Evolutionary conservation across 2,888 invertebrate genomes (phyloP).

Genomic region (Hyposoter didymator): DNA sequence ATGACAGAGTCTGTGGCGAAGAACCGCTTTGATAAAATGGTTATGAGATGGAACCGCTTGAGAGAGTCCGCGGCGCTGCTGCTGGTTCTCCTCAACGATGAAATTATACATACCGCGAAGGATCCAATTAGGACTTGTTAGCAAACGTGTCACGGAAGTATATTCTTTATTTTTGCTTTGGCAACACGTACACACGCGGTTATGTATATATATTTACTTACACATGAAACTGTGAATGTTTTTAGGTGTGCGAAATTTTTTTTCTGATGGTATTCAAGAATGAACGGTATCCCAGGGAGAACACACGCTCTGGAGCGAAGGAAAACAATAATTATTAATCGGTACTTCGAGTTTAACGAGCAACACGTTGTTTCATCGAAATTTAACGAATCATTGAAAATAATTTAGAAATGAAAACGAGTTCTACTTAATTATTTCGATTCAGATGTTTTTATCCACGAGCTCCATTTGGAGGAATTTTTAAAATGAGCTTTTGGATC

Average conservation of each 20-base stretch:
- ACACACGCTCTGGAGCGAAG: not conserved
- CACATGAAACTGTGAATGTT: not conserved
- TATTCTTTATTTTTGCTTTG: constrained; percentile 48
- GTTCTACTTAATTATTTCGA: not conserved
- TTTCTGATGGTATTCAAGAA: not conserved
- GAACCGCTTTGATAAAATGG: constrained; percentile 7
- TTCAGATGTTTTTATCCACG: not conserved
- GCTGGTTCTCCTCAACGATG: constrained; percentile 43
- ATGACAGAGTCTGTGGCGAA: not conserved
- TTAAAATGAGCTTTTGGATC: not conserved
- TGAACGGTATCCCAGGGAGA: not conserved
- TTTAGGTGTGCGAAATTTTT: not conserved
- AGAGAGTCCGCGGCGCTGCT: constrained; percentile 37
- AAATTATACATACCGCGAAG: constrained; percentile 65
- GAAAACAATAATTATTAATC: not conserved
- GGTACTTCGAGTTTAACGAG: not conserved
- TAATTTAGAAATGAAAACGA: not conserved
- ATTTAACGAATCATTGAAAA: not conserved
- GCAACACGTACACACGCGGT: not conserved
- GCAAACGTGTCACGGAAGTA: constrained; percentile 59
- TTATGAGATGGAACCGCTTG: constrained; percentile 34
- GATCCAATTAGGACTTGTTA: constrained; percentile 77
- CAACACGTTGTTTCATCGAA: not conserved
- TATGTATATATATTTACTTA: not conserved
- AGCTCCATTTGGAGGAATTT: not conserved